A percentile compares a stretch with the other conserved stretches of the same genome.
Evolutionary conservation across 2,113 vertebrate species (phyloP).

Genomic region (Paracanthobrama guichenoti): DNA sequence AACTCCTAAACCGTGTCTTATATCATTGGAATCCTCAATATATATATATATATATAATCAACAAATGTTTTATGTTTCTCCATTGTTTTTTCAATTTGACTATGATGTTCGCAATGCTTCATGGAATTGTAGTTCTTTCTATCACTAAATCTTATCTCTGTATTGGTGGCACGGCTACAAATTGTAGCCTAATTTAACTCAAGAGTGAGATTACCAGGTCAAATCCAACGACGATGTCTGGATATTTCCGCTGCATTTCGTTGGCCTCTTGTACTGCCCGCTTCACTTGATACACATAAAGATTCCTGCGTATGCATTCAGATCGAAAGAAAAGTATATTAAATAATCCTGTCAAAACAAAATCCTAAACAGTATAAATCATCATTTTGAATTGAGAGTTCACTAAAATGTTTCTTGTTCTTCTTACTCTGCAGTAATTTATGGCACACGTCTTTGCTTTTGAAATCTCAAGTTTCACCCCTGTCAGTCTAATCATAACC

Average conservation of each 20-base stretch:
- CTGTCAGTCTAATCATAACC: background rate
- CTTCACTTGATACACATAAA: conserved; percentile 73
- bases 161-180: background rate
- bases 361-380: background rate
- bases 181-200: no score
- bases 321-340: background rate
- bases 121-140: no score
- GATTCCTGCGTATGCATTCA: conserved; percentile 69
- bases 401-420: background rate
- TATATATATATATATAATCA: no score
- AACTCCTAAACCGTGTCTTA: no score
- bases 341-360: background rate
- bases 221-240: conserved; percentile 84
- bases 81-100: no score
- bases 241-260: conserved; percentile 76
- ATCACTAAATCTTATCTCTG: no score
- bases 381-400: background rate
- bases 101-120: no score
- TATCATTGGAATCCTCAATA: no score
- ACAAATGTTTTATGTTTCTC: no score
- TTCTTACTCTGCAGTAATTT: background rate
- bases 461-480: background rate
- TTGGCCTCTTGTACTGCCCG: conserved; percentile 77
- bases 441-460: background rate
- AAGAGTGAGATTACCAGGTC: conserved; percentile 79